Conservation (phyloP, 2,113 vertebrate species). For the Bos indicus region DNA sequence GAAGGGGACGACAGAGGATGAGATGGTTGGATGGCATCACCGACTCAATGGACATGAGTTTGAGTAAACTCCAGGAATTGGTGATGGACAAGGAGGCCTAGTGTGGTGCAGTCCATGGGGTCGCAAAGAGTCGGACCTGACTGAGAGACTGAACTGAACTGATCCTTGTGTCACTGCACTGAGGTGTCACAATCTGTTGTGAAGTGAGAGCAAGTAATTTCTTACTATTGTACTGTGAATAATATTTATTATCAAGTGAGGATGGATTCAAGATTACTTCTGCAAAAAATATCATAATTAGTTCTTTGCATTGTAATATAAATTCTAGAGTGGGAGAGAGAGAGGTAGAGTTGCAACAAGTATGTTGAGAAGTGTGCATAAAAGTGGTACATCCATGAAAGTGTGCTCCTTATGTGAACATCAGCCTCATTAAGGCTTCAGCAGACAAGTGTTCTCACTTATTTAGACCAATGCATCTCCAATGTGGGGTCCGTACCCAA, state of each 20-base stretch:
- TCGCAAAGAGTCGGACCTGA: rapidly evolving
- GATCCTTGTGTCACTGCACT: not conserved
- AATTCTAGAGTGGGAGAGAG: not conserved
- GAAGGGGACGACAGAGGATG: not conserved
- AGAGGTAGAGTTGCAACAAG: not conserved
- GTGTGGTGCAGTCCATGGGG: not conserved
- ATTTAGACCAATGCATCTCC: not conserved
- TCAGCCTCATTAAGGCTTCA: not conserved
- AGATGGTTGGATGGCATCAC: not conserved
- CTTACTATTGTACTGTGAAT: not conserved
- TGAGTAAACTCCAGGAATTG: not conserved
- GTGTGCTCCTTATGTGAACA: not conserved
- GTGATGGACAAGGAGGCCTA: not conserved
- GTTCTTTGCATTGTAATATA: not conserved
- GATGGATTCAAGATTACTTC: not conserved
- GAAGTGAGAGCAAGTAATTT: not conserved
- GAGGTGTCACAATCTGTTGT: not conserved
- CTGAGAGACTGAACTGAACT: not conserved
- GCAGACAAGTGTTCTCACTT: not conserved
- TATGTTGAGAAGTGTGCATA: not conserved
- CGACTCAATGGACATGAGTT: not conserved
- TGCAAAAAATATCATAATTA: not conserved
- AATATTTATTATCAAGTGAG: not conserved
- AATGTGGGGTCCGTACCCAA: not conserved
- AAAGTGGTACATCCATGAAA: not conserved